Evolutionary conservation across 2,888 invertebrate species (phyloP).

Genomic region (Villa cingulata): DNA sequence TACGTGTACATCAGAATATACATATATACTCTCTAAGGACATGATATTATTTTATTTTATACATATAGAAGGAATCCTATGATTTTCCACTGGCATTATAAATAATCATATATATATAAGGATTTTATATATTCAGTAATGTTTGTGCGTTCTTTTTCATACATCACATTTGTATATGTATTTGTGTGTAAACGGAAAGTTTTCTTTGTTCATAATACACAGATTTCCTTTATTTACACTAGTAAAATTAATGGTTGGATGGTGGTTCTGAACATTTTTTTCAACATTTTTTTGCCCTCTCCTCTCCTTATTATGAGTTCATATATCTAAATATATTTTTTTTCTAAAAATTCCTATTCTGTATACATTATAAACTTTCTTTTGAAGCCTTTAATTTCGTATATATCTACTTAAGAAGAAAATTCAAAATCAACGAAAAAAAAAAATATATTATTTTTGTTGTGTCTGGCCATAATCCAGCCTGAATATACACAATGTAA

Average conservation of each 20-base stretch:
- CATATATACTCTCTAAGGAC: too few species aligned
- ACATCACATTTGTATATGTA: too few species aligned
- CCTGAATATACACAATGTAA: background rate
- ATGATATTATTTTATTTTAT: too few species aligned
- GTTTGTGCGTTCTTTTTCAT: too few species aligned
- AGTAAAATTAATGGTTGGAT: background rate
- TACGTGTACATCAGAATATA: too few species aligned
- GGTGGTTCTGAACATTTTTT: background rate
- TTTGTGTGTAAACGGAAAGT: background rate
- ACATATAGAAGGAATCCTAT: too few species aligned
- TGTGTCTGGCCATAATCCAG: slow-evolving; percentile 7
- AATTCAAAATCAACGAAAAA: background rate
- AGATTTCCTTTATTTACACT: background rate
- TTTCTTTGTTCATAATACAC: background rate
- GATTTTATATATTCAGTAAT: too few species aligned
- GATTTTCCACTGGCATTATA: too few species aligned
- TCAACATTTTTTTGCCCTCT: too few species aligned
- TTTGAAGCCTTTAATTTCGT: too few species aligned
- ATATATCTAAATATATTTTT: background rate
- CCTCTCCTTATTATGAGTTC: background rate
- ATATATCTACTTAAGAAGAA: background rate
- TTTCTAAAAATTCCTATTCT: background rate
- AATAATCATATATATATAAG: too few species aligned
- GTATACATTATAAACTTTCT: background rate
- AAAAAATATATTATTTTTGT: slow-evolving; percentile 1